These are phyloP conservation scores for Seriola aureovittata DNA, from an alignment of 2,113 vertebrate genomes.

Conservation along the genomic window DNA sequence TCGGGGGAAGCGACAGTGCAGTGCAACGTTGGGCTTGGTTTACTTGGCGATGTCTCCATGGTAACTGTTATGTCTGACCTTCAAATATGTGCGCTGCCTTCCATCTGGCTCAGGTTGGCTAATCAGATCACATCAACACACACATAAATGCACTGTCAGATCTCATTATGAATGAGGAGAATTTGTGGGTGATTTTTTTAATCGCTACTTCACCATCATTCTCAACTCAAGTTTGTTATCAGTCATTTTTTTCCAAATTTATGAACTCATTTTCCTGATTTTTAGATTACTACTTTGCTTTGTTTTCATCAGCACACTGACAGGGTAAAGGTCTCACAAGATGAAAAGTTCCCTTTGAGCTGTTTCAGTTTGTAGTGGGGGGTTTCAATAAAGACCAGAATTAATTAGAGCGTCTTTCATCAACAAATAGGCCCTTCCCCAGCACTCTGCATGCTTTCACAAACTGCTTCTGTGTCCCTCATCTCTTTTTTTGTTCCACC, in stretches of 20 bases:
- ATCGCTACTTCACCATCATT: background rate
- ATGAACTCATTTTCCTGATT: constrained; percentile 33
- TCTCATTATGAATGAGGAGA: constrained; percentile 17
- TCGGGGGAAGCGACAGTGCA: constrained; percentile 44
- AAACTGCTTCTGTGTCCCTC: constrained; percentile 34
- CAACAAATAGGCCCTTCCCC: constrained; percentile 52
- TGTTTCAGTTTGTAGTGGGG: constrained; percentile 36
- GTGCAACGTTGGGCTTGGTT: constrained; percentile 52
- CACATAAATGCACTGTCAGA: constrained; percentile 50
- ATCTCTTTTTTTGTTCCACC: constrained; percentile 33
- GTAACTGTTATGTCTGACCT: constrained; percentile 84
- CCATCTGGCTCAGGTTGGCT: constrained; percentile 74
- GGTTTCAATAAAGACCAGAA: constrained; percentile 67
- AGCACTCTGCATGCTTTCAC: constrained; percentile 35
- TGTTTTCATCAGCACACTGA: constrained; percentile 49
- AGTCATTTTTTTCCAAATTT: background rate
- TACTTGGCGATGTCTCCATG: constrained; percentile 80
- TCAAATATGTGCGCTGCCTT: constrained; percentile 75
- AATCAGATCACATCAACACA: constrained; percentile 68
- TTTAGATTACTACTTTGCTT: background rate
- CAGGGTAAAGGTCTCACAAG: constrained; percentile 36
- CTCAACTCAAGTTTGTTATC: background rate
- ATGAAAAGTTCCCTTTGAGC: constrained; percentile 69
- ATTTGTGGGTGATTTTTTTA: background rate
- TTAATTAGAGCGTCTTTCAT: constrained; percentile 77